Evolutionary conservation across 2,888 invertebrate genomes (phyloP), one percentile per base, ranked within the genome.

Genomic region (Agrotis segetum): DNA sequence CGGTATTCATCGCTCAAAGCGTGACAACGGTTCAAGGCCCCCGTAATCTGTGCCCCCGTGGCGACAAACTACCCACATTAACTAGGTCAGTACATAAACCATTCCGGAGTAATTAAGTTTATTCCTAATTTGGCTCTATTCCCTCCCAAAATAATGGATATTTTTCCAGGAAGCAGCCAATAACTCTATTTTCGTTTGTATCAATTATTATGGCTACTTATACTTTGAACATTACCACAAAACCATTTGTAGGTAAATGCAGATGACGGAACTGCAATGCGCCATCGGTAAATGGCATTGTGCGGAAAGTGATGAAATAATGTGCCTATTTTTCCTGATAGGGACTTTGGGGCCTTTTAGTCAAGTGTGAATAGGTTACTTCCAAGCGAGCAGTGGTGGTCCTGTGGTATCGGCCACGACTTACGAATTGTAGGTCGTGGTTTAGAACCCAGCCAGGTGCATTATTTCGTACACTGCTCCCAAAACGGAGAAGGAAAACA

Each of bases 101-200:
- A 78, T 78, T 53, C 53, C 58, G 1, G 14, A 61, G 55, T 79
- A 79, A 77, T 77, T 77, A 79, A 67, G 55, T 77, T 73, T 67
- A 61, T 49, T 53, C 60, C 52, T 73, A 78, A 78, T 78, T 79
- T 79, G 79, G 67, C 77, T 67, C 55, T 16, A 47, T 52, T 58
- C 47, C 55, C 47, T 63, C 19, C n/a, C 11, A 52, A 46, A 19
- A 64, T 1, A 61, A 47, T 21, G 21, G n/a, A 14, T 62, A 17
- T 24, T 67, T 55, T 67, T 67, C 17, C 19, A 67, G 58, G 0
- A 49, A 40, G 17, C 17, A 65, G 61, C 71, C 56, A 76, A 71
- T 64, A 75, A 34, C 7, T 61, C 34, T 14, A 3, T 14, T 59
- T 66, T 24, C 3, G 14, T 59, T 66, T 24, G 7, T 47, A 52